These are phyloP conservation scores for Caenorhabditis remanei DNA, from an alignment of 1,140 invertebrate genomes.

Conservation along the genomic window DNA sequence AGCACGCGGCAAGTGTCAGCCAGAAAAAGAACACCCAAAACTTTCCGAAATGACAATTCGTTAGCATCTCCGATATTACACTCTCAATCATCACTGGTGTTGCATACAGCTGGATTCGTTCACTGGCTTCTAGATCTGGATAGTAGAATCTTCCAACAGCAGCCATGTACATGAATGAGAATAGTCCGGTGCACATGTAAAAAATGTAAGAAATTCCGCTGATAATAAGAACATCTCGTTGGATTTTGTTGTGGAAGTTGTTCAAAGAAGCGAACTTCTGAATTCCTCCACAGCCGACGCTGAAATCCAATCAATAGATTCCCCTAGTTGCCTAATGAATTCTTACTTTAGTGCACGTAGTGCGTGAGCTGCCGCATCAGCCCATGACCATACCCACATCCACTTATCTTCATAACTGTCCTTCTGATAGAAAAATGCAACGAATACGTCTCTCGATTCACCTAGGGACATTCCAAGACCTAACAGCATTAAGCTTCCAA, in stretches of 20 bases:
- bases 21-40: slow-evolving; percentile 9
- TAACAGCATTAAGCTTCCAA: neutral
- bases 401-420: slow-evolving; percentile 10
- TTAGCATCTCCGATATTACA: slow-evolving; percentile 22
- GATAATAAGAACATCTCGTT: neutral
- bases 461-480: neutral
- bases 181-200: slow-evolving; percentile 4
- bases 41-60: neutral
- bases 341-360: slow-evolving; percentile 30
- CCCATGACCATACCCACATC: slow-evolving; percentile 40
- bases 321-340: neutral
- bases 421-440: slow-evolving; percentile 18
- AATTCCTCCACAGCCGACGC: slow-evolving; percentile 26
- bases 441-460: neutral
- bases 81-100: slow-evolving; percentile 20
- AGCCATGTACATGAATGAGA: slow-evolving; percentile 39
- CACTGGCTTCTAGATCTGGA: neutral
- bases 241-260: slow-evolving; percentile 47
- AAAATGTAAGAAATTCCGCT: slow-evolving; percentile 1
- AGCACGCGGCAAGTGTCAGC: slow-evolving; percentile 14
- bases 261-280: slow-evolving; percentile 24
- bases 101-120: slow-evolving; percentile 10
- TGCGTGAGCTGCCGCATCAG: slow-evolving; percentile 1
- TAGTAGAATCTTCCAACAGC: slow-evolving; percentile 13
- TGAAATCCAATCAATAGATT: neutral